Percentiles rank a stretch among this genome's conserved stretches.
Evolutionary conservation across 2,113 vertebrate genomes (phyloP).

Genomic region (Gavialis gangeticus): DNA sequence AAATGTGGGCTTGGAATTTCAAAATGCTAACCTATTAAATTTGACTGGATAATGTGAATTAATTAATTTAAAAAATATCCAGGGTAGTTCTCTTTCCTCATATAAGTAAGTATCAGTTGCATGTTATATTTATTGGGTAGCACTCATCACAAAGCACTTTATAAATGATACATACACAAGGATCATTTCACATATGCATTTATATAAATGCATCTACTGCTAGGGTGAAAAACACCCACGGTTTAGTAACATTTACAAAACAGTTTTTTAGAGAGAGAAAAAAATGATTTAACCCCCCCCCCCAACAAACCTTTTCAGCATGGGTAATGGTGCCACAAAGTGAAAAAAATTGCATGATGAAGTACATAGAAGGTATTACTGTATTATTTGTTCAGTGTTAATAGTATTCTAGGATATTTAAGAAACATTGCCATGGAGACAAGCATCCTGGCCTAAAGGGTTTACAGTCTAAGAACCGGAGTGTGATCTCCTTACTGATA

Average conservation of each 20-base stretch:
- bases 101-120: neutral
- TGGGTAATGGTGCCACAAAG: neutral
- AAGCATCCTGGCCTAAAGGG: neutral
- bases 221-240: conserved; percentile 4
- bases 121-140: neutral
- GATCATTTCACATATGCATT: neutral
- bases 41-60: neutral
- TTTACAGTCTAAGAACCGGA: neutral
- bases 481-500: rapidly evolving
- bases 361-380: neutral
- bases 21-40: neutral
- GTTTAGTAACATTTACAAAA: conserved; percentile 9
- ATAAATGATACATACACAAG: neutral
- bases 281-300: neutral
- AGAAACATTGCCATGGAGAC: neutral
- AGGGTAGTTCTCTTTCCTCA: too few relatives aligned
- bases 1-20: neutral
- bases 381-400: neutral
- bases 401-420: neutral
- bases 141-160: neutral
- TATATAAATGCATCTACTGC: neutral
- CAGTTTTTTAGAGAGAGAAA: neutral
- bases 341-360: neutral
- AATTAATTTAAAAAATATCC: too few relatives aligned
- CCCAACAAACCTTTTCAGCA: too few relatives aligned